Conservation (phyloP, 2,113 vertebrate genomes). For the Siniperca chuatsi region DNA sequence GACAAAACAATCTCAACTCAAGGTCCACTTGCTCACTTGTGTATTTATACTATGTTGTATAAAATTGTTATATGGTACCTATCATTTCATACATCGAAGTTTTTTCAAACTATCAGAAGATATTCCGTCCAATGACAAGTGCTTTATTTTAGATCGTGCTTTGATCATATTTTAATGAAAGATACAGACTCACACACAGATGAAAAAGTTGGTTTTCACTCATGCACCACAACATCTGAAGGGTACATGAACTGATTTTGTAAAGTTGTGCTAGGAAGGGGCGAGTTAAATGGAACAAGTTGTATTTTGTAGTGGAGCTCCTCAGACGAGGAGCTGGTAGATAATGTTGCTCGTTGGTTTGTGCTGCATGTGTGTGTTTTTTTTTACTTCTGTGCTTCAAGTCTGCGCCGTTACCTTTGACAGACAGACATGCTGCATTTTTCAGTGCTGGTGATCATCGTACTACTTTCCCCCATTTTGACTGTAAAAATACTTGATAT, state of each 20-base stretch:
- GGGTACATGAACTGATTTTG: constrained; percentile 38
- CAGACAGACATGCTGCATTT: constrained; percentile 59
- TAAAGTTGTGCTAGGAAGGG: constrained; percentile 48
- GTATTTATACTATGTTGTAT: constrained; percentile 61
- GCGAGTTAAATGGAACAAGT: constrained; percentile 53
- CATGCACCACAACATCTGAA: constrained; percentile 23
- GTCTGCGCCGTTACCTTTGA: constrained; percentile 54
- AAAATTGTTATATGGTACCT: constrained; percentile 37
- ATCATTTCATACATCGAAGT: constrained; percentile 25
- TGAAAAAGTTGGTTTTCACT: constrained; percentile 18
- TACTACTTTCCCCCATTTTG: constrained; percentile 55
- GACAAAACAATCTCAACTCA: background rate
- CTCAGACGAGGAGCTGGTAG: constrained; percentile 63
- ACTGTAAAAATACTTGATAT: constrained; percentile 74
- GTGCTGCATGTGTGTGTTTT: constrained; percentile 79
- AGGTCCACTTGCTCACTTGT: constrained; percentile 7
- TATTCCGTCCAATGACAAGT: constrained; percentile 26
- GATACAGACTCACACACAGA: constrained; percentile 8
- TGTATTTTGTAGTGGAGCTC: constrained; percentile 70
- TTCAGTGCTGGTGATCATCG: constrained; percentile 68
- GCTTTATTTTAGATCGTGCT: constrained; percentile 44
- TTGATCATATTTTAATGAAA: background rate
- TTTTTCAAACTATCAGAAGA: constrained; percentile 27
- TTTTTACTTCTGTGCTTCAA: constrained; percentile 62
- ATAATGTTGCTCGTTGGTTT: constrained; percentile 74